Percentiles rank a stretch among this genome's conserved stretches.
These are phyloP conservation scores for Hirtodrosophila confusa DNA, from an alignment of 2,888 invertebrate species.

Conservation along the genomic window DNA sequence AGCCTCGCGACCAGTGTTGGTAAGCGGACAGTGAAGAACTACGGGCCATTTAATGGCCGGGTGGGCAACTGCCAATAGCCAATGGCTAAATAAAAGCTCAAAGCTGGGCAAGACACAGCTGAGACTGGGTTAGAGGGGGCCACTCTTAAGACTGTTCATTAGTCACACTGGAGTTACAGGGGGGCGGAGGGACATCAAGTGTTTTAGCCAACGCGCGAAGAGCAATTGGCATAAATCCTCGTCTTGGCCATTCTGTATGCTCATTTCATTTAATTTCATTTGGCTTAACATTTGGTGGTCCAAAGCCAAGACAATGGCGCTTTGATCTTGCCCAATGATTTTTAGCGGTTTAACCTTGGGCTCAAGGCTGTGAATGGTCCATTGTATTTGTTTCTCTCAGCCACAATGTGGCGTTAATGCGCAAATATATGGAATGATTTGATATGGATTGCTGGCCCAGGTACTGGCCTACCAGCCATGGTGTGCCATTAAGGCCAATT, in stretches of 20 bases:
- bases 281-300: slow-evolving; percentile 56
- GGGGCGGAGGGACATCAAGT: too few species aligned
- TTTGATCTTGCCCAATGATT: slow-evolving; percentile 76
- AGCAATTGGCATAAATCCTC: slow-evolving; percentile 74
- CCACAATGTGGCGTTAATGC: slow-evolving; percentile 69
- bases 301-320: slow-evolving; percentile 62
- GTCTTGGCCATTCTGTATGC: slow-evolving; percentile 40
- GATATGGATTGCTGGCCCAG: slow-evolving; percentile 30
- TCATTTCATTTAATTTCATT: slow-evolving; percentile 58
- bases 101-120: slow-evolving; percentile 15
- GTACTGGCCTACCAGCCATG: slow-evolving; percentile 23
- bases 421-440: slow-evolving; percentile 43
- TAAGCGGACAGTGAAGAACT: slow-evolving; percentile 20
- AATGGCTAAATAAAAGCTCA: slow-evolving; percentile 58
- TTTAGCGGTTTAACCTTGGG: slow-evolving; percentile 75
- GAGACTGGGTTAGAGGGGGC: slow-evolving; percentile 3
- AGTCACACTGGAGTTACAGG: slow-evolving; percentile 55
- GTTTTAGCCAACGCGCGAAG: slow-evolving; percentile 30
- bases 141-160: slow-evolving; percentile 66
- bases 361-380: slow-evolving; percentile 63
- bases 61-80: slow-evolving; percentile 1
- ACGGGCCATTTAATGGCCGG: slow-evolving; percentile 13
- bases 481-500: slow-evolving; percentile 54
- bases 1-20: slow-evolving; percentile 37
- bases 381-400: slow-evolving; percentile 45